Base-by-base conservation (phyloP, 1,140 invertebrate genomes). In the Lycorma delicatula region DNA sequence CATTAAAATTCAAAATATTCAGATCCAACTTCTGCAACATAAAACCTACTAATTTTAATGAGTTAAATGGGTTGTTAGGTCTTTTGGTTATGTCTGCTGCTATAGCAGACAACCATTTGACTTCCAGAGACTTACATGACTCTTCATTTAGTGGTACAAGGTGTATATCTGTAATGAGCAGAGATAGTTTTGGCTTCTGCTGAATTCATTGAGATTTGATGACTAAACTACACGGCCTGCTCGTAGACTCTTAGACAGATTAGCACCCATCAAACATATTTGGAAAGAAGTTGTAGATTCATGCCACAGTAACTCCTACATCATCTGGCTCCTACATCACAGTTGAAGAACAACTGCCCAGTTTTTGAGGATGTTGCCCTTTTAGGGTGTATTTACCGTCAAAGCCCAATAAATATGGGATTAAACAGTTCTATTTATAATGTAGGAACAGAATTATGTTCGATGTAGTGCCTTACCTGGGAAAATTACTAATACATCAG, bases 351-450 rank as follows among this genome's bases (percentile, higher is more conserved):
- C 55, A 57, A 18, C 59, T 73, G 13, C 28, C 73, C 1, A 38
- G 62, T 20, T 75, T 74, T 66, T 49, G 70, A 36, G 73, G 72
- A 20, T 28, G 64, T 13, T 72, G 70, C 54, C 55, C 53, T 27
- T 72, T 75, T 54, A 59, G 65, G 31, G 67, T 73, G 54, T 75
- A 74, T 58, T 75, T 77, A 54, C 71, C 74, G 26, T 65, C 65
- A 31, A 77, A 78, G 67, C 74, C 75, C 1, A 66, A 64, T 38
- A 75, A 74, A 58, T 75, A 71, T 64, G 76, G 75, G 1, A 57
- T 78, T 25, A 76, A 67, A 65, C 74, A 41, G 29, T 67, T 28
- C 60, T 57, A 27, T 54, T 71, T 65, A 60, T 27, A 66, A 73
- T 62, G 61, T 67, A n/a, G 47, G 50, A 51, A 68, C 60, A 12